Evolutionary conservation across 2,797 vertebrate genomes (phyloP).

Genomic region (Myiothlypis chrysogaster): DNA sequence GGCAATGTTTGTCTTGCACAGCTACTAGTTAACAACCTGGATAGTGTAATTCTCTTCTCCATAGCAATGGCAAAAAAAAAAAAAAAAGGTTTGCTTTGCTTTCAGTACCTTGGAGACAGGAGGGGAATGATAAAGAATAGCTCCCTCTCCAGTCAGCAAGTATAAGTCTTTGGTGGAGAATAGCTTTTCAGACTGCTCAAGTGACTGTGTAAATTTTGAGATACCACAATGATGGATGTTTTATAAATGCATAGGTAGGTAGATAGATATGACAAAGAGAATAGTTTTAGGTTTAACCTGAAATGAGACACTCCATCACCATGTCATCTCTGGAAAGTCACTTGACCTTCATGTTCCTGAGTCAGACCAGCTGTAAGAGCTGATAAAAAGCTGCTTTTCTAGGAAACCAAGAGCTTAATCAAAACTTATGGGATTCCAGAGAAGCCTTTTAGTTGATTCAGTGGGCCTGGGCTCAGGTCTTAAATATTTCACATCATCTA

Average conservation of each 20-base stretch:
- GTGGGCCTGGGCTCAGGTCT: background rate
- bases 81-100: background rate
- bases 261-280: conserved; percentile 41
- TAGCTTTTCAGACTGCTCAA: background rate
- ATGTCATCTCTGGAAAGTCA: conserved; percentile 28
- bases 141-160: conserved; percentile 7
- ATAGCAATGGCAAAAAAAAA: background rate
- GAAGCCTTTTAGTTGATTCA: background rate
- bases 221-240: conserved; percentile 26
- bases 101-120: background rate
- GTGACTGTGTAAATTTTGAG: background rate
- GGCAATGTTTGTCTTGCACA: background rate
- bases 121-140: background rate
- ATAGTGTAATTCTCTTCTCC: background rate
- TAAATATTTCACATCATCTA: background rate
- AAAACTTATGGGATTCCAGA: background rate
- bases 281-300: conserved; percentile 29
- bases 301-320: conserved; percentile 51
- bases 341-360: conserved; percentile 49
- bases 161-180: background rate
- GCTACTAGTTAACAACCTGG: background rate
- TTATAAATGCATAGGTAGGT: conserved; percentile 18
- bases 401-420: background rate
- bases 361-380: background rate
- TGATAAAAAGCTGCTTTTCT: conserved; percentile 17